phyloP scores from a whole-genome alignment of 2,113 vertebrate genomes.

The Anarhynchus alexandrinus region DNA sequence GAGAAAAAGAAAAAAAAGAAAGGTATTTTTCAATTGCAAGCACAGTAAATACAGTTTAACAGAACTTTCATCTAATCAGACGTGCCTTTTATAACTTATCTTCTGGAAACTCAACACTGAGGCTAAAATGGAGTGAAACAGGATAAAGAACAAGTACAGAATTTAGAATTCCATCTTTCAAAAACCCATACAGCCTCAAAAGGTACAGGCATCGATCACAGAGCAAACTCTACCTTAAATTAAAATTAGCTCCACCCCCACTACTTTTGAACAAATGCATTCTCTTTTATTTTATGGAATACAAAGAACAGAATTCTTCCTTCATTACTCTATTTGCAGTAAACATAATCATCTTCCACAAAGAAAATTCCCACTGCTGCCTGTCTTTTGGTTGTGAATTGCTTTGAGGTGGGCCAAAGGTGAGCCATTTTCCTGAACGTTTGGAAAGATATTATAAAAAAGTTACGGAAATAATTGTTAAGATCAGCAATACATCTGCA shows the following conservation, averaged over 20 bases:
- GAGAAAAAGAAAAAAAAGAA: not conserved
- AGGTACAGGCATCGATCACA: not conserved
- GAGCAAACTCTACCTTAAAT: not conserved
- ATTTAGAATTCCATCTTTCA: not conserved
- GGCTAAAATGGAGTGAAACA: not conserved
- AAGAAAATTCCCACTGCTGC: not conserved
- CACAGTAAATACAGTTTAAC: not conserved
- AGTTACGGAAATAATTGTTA: not conserved
- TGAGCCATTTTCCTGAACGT: not conserved
- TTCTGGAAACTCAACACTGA: not conserved
- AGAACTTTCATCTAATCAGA: not conserved
- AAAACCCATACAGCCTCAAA: not conserved
- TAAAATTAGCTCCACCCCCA: not conserved
- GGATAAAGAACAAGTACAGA: not conserved
- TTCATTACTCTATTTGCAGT: not conserved
- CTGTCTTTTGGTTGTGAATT: not conserved
- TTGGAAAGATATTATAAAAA: not conserved
- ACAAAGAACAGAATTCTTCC: not conserved
- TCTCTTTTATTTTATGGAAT: not conserved
- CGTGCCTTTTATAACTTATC: not conserved
- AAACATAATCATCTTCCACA: not conserved
- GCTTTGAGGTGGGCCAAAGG: not conserved
- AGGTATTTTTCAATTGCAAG: not conserved
- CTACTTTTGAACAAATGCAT: not conserved
- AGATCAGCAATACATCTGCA: not conserved